Evolutionary conservation across 2,113 vertebrate genomes (phyloP), one percentile per base, ranked within the genome.

Genomic region (Ia io): DNA sequence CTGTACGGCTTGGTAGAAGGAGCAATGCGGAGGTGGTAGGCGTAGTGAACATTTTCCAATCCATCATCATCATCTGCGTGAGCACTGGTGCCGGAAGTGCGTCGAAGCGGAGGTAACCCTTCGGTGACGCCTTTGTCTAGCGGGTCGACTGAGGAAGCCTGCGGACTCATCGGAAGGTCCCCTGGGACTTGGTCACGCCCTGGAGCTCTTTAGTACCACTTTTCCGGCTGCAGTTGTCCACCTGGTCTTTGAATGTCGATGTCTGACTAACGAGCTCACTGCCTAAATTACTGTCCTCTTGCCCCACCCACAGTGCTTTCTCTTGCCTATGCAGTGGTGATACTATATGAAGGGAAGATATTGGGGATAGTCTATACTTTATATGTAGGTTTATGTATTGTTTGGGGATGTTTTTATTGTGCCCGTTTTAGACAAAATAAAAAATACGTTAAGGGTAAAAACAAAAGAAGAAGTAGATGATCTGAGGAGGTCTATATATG

Each of bases 21-120:
- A 98, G 99, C 99, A 98, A 99, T 99, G 97, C 99, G 99, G 94
- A 99, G 99, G 97, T 99, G 99, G 97, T 99, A 99, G 53, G 99
- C 99, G 96, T 99, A 99, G 96, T 99, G 99, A 98, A 99, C 99
- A 91, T 99, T 99, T 98, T 99, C 99, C 98, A 99, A 98, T 98
- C 99, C 7, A 56, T 56, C 53, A 23, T 22, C 53, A 56, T 9
- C 53, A 56, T 56, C 53, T 56, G 53, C 7, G 20, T 22, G 53
- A 56, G 53, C 53, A 22, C 9, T 56, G 53, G 53, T 56, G 53
- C 53, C 23, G 53, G 53, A 22, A 56, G 53, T 23, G 53, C 53
- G 18, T 18, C 18, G 51, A 51, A 51, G 51, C 51, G 1, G 22
- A 56, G 53, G 20, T 56, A 9, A 56, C 53, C 20, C 20, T 56